A percentile compares a stretch with the other conserved stretches of the same genome.
Conservation (phyloP, 2,113 vertebrate species). For the Tamias sibiricus region DNA sequence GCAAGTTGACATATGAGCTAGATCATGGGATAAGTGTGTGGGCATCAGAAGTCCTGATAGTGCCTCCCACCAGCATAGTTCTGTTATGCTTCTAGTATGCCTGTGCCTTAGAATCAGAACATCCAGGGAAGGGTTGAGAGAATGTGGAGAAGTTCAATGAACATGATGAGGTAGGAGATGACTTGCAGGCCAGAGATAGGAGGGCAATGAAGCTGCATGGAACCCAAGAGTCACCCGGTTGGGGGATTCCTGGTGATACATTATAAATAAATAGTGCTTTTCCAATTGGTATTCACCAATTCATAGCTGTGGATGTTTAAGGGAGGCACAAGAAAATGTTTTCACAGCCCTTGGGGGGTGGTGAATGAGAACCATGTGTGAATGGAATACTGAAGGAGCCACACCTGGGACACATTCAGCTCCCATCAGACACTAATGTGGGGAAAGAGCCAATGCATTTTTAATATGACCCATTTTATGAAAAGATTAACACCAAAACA, state of each 20-base stretch:
- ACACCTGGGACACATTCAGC: constrained; percentile 55
- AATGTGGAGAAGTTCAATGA: too few relatives aligned
- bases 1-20: not conserved
- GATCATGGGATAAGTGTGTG: too few relatives aligned
- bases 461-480: not conserved
- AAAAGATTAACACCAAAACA: not conserved
- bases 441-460: constrained; percentile 14
- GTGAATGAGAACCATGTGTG: constrained; percentile 61
- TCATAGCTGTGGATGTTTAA: constrained; percentile 47
- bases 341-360: constrained; percentile 70
- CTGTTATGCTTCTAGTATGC: not conserved
- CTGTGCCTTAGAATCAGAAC: not conserved
- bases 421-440: not conserved
- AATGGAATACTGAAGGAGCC: not conserved
- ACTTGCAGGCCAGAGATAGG: not conserved
- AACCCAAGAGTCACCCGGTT: not conserved
- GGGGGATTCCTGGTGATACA: not conserved
- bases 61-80: not conserved
- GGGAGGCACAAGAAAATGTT: constrained; percentile 58
- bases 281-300: not conserved
- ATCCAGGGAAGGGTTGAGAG: not conserved
- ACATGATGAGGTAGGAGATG: accelerated
- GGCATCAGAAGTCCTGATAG: not conserved
- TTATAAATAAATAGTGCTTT: constrained; percentile 48
- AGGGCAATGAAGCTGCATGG: not conserved